Percentiles rank a stretch among this genome's conserved stretches.
phyloP scores from a whole-genome alignment of 92 coral and sea anemone genomes.

The Scolanthus callimorphus region DNA sequence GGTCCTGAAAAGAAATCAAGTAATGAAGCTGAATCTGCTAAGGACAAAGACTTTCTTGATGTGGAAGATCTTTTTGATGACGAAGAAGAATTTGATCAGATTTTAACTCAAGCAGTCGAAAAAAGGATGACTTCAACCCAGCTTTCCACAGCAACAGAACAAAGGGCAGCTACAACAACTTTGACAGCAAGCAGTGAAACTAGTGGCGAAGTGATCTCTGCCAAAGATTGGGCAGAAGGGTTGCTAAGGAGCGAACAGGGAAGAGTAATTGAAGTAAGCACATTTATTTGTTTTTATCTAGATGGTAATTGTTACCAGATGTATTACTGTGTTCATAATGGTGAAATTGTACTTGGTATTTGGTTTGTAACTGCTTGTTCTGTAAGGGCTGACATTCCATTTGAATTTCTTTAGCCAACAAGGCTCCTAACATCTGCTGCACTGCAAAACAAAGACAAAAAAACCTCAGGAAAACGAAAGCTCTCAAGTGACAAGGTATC shows the following conservation, averaged over 20 bases:
- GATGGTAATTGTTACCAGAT: no score
- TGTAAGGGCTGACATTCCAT: no score
- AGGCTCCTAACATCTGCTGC: conserved; percentile 3
- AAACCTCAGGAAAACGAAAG: conserved; percentile 55
- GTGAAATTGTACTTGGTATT: no score
- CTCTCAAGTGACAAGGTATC: conserved; percentile 57
- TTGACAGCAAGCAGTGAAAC: background rate
- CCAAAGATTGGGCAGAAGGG: conserved; percentile 83
- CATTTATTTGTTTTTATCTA: no score
- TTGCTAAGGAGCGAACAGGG: conserved; percentile 64
- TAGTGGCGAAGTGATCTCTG: conserved; percentile 7
- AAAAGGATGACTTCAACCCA: conserved; percentile 5
- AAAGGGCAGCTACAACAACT: background rate
- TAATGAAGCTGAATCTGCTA: background rate
- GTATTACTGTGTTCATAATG: no score
- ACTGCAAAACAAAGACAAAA: conserved; percentile 13
- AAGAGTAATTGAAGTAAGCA: conserved; percentile 67
- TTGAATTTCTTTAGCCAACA: background rate
- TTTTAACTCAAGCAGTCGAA: conserved; percentile 9
- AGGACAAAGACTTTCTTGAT: conserved; percentile 27
- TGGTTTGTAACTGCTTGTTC: no score
- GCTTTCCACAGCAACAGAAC: background rate
- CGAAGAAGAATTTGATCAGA: conserved; percentile 27
- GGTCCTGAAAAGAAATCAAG: background rate
- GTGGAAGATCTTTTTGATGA: conserved; percentile 48